These are phyloP conservation scores for Thamnaconus septentrionalis DNA, from an alignment of 2,113 vertebrate genomes.

Conservation along the genomic window DNA sequence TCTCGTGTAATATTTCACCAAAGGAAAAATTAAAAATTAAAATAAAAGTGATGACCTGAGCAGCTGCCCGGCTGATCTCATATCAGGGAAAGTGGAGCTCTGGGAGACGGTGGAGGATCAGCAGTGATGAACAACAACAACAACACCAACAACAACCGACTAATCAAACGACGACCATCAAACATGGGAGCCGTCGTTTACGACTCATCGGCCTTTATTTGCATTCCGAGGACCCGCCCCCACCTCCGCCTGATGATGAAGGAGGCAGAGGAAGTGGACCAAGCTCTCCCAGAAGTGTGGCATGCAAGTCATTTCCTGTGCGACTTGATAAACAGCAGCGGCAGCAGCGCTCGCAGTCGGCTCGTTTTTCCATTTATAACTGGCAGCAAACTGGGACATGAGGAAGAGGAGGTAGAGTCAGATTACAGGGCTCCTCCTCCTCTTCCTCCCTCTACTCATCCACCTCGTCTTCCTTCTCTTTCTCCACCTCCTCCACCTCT, in stretches of 20 bases:
- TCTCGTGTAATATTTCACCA: no score
- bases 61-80: no score
- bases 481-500: slow-evolving; percentile 36
- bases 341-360: slow-evolving; percentile 33
- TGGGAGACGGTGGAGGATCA: no score
- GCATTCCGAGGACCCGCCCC: no score
- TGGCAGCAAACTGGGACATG: slow-evolving; percentile 25
- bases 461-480: slow-evolving; percentile 29
- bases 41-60: no score
- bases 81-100: no score
- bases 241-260: slow-evolving; percentile 25
- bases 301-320: slow-evolving; percentile 51
- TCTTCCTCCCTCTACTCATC: slow-evolving; percentile 9
- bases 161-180: no score
- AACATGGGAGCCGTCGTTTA: no score
- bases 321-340: slow-evolving; percentile 40
- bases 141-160: no score
- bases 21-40: no score
- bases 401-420: slow-evolving; percentile 45
- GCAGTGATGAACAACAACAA: no score
- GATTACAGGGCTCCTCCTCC: slow-evolving; percentile 32
- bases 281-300: slow-evolving; percentile 31
- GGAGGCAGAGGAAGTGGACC: slow-evolving; percentile 52
- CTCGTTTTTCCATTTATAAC: slow-evolving; percentile 48
- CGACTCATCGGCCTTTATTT: no score